These are phyloP conservation scores for Poeciliopsis occidentalis DNA, from an alignment of 2,113 vertebrate species.

Conservation along the genomic window DNA sequence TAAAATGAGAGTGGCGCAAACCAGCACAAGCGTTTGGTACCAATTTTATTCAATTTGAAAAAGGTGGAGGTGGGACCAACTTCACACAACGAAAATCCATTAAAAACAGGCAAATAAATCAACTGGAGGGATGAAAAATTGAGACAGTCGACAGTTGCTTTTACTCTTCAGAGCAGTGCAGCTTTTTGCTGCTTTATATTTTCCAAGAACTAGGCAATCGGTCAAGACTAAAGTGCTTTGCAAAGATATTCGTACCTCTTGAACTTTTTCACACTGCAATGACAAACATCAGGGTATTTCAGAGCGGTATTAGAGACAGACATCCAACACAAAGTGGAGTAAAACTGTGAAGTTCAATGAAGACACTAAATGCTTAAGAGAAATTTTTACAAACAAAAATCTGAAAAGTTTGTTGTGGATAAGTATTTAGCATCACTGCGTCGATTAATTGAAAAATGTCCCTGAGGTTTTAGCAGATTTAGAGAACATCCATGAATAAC, in stretches of 20 bases:
- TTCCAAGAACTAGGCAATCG: background rate
- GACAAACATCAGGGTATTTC: background rate
- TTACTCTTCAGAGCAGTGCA: conserved; percentile 1
- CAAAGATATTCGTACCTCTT: no score
- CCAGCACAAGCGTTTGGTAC: no score
- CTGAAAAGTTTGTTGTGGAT: background rate
- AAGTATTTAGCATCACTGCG: background rate
- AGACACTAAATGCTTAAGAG: background rate
- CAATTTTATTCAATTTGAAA: no score
- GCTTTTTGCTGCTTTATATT: background rate
- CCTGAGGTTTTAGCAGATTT: background rate
- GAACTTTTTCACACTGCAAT: no score
- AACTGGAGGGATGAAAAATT: conserved; percentile 15
- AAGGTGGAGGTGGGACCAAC: no score
- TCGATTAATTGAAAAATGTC: background rate
- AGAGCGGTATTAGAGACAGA: background rate
- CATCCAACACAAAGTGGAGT: background rate
- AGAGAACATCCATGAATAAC: background rate
- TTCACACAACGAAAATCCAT: background rate
- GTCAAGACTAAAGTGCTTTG: no score
- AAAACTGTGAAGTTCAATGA: background rate
- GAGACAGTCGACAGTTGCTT: conserved; percentile 14
- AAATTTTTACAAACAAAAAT: background rate
- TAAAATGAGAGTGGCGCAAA: no score
- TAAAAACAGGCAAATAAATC: conserved; percentile 13